Evolutionary conservation across 2,797 vertebrate genomes (phyloP).

Genomic region (Steatocranus sp.): DNA sequence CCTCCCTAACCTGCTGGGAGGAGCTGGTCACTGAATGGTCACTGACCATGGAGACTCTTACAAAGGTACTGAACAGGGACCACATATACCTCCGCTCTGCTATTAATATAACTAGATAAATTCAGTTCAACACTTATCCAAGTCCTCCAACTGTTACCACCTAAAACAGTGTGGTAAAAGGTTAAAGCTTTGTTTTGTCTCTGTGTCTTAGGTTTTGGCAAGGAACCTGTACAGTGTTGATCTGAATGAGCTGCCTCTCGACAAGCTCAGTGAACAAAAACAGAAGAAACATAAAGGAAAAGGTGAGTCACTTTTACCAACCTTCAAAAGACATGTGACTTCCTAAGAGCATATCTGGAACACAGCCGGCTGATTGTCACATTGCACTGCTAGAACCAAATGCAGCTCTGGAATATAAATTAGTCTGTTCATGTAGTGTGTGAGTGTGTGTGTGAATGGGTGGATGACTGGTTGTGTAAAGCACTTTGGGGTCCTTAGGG

Average conservation of each 20-base stretch:
- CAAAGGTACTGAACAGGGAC: constrained; percentile 73
- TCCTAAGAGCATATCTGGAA: background rate
- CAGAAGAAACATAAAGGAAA: constrained; percentile 99
- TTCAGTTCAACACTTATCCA: background rate
- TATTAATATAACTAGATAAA: background rate
- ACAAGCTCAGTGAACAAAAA: constrained; percentile 98
- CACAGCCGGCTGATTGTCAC: background rate
- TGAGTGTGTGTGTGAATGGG: no score
- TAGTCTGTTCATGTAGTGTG: background rate
- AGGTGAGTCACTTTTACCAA: constrained; percentile 74
- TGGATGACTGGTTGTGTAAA: no score
- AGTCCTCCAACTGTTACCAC: background rate
- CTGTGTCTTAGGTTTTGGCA: constrained; percentile 81
- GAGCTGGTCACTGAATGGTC: constrained; percentile 99
- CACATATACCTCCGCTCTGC: background rate
- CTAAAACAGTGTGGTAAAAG: background rate
- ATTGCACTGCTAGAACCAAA: background rate
- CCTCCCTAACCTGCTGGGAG: constrained; percentile 96
- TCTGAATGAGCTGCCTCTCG: constrained; percentile 91
- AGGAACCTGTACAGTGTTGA: constrained; percentile 96
- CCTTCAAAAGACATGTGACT: background rate
- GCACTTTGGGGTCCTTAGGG: no score
- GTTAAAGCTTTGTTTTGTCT: background rate
- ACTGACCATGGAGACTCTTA: constrained; percentile 98
- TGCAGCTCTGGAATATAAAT: background rate